Conservation (phyloP, 2,113 vertebrate species). For the Anarhynchus alexandrinus region DNA sequence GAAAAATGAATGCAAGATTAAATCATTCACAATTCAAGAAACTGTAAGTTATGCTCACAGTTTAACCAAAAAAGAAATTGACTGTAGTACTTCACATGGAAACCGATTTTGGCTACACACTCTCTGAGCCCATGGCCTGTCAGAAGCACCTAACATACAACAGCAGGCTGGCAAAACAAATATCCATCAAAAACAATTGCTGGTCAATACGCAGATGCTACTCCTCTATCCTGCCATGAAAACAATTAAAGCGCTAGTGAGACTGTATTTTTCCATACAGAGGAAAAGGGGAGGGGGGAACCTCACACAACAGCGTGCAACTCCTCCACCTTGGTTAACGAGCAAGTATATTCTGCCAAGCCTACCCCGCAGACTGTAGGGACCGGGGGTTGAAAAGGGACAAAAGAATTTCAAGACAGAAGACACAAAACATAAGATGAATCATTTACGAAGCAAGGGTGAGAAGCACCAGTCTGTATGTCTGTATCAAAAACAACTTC, state of each 20-base stretch:
- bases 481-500: not conserved
- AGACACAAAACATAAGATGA: not conserved
- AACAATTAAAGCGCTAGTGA: not conserved
- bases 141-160: not conserved
- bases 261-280: not conserved
- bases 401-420: not conserved
- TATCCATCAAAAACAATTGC: not conserved
- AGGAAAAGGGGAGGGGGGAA: not conserved
- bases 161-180: not conserved
- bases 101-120: not conserved
- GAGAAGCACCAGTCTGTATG: not conserved
- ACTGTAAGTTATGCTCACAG: not conserved
- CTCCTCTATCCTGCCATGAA: not conserved
- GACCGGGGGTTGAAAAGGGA: not conserved
- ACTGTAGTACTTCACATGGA: accelerated
- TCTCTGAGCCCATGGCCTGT: not conserved
- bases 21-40: not conserved
- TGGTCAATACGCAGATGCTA: not conserved
- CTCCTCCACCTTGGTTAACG: not conserved
- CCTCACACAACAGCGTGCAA: not conserved
- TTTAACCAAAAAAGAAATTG: not conserved
- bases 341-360: not conserved
- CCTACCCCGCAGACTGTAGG: not conserved
- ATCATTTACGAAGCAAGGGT: not conserved
- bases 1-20: not conserved